These are phyloP conservation scores for Hydrotaea diabolus DNA, from an alignment of 2,888 invertebrate genomes.

Conservation along the genomic window DNA sequence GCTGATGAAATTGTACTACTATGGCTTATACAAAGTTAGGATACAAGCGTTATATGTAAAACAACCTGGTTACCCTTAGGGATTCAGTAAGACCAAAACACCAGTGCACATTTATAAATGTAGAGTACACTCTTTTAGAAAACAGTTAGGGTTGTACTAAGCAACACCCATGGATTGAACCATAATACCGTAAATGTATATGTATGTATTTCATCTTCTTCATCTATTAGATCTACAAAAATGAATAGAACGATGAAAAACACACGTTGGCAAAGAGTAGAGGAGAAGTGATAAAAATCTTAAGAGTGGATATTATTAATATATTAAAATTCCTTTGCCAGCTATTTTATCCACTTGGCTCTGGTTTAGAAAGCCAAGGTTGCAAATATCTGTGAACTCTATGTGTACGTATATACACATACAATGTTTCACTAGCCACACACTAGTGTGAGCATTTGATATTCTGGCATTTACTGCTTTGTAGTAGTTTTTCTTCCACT, in stretches of 20 bases:
- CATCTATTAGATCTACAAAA: slow-evolving; percentile 46
- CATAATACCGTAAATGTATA: slow-evolving; percentile 14
- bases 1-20: no score
- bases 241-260: slow-evolving; percentile 12
- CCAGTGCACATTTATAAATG: background rate
- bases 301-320: slow-evolving; percentile 55
- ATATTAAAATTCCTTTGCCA: slow-evolving; percentile 63
- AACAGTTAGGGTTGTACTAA: slow-evolving; percentile 42
- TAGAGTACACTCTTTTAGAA: background rate
- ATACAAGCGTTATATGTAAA: no score
- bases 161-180: slow-evolving; percentile 28
- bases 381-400: slow-evolving; percentile 28
- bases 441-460: slow-evolving; percentile 37
- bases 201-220: background rate
- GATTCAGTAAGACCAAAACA: background rate
- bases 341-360: slow-evolving; percentile 34
- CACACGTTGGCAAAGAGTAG: background rate
- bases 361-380: slow-evolving; percentile 34
- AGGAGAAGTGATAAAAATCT: slow-evolving; percentile 54
- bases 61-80: no score
- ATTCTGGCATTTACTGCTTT: slow-evolving; percentile 47
- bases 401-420: background rate
- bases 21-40: no score
- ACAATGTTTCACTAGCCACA: background rate
- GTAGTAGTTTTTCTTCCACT: slow-evolving; percentile 6